These are phyloP conservation scores for Luperina testacea DNA, from an alignment of 2,888 invertebrate genomes.

Conservation along the genomic window DNA sequence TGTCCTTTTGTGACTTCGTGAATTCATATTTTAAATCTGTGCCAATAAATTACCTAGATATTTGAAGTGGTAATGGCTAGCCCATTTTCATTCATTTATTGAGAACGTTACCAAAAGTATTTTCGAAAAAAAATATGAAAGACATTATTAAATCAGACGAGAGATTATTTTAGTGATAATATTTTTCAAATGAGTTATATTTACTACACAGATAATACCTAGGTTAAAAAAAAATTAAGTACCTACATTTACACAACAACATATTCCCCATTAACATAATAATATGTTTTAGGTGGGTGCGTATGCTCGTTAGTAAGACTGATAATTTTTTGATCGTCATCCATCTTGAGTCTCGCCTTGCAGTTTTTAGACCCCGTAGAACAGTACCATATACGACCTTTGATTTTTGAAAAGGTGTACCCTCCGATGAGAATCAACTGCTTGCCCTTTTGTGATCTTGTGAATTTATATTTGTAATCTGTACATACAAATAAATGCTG, in stretches of 20 bases:
- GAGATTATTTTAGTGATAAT: not conserved
- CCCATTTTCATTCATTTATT: not conserved
- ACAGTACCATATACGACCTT: constrained; percentile 54
- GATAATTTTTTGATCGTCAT: constrained; percentile 23
- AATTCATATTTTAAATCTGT: constrained; percentile 45
- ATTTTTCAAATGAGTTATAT: not conserved
- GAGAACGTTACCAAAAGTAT: no score
- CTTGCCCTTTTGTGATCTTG: constrained; percentile 54
- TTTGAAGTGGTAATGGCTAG: not conserved
- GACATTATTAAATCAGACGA: not conserved
- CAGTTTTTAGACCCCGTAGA: constrained; percentile 59
- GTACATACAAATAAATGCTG: constrained; percentile 3
- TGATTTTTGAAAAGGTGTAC: constrained; percentile 66
- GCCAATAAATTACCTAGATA: not conserved
- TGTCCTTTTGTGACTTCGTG: constrained; percentile 49
- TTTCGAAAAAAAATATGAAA: not conserved
- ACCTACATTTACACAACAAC: not conserved
- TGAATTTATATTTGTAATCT: constrained; percentile 40
- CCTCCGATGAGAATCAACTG: constrained; percentile 68
- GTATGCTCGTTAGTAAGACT: constrained; percentile 42
- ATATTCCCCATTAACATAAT: constrained; percentile 9
- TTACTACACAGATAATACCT: not conserved
- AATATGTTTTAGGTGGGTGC: constrained; percentile 31
- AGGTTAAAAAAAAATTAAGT: not conserved
- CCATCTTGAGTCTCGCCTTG: constrained; percentile 49